Conservation (phyloP, 2,113 vertebrate genomes). For the Oncorhynchus kisutch region DNA sequence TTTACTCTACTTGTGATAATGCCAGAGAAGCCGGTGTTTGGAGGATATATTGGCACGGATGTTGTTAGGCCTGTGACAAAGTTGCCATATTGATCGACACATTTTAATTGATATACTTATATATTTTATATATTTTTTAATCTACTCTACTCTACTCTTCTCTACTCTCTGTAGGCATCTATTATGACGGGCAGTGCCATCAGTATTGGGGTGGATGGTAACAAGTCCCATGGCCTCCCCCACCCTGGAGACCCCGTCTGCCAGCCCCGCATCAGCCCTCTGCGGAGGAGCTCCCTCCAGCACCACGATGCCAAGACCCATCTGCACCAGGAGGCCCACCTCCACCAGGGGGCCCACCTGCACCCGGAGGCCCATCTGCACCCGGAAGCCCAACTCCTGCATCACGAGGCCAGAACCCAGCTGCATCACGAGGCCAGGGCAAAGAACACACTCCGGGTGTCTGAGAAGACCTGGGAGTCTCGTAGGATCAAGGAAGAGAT, state of each 20-base stretch:
- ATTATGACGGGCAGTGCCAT: slow-evolving; percentile 93
- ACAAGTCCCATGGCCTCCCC: slow-evolving; percentile 74
- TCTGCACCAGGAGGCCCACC: slow-evolving; percentile 12
- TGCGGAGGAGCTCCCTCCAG: slow-evolving; percentile 72
- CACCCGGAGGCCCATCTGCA: slow-evolving; percentile 26
- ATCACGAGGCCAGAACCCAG: slow-evolving; percentile 44
- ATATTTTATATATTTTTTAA: too few species aligned
- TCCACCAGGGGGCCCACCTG: slow-evolving; percentile 50
- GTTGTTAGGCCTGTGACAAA: too few species aligned
- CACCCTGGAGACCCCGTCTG: slow-evolving; percentile 41
- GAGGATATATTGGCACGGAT: too few species aligned
- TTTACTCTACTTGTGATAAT: too few species aligned
- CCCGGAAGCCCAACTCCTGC: slow-evolving; percentile 46
- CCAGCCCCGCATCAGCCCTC: slow-evolving; percentile 71
- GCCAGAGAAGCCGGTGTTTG: too few species aligned
- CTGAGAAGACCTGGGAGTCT: slow-evolving; percentile 82
- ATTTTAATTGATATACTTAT: too few species aligned
- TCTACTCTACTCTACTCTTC: background rate
- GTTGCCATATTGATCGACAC: too few species aligned
- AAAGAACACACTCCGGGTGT: slow-evolving; percentile 70
- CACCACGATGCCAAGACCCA: slow-evolving; percentile 55
- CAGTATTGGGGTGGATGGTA: slow-evolving; percentile 81
- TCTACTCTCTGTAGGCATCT: slow-evolving; percentile 77
- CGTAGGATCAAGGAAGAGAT: slow-evolving; percentile 84
- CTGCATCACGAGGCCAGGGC: slow-evolving; percentile 50